A percentile compares a stretch with the other conserved stretches of the same genome.
These are phyloP conservation scores for Danio aesculapii DNA, from an alignment of 2,797 vertebrate genomes.

Conservation along the genomic window DNA sequence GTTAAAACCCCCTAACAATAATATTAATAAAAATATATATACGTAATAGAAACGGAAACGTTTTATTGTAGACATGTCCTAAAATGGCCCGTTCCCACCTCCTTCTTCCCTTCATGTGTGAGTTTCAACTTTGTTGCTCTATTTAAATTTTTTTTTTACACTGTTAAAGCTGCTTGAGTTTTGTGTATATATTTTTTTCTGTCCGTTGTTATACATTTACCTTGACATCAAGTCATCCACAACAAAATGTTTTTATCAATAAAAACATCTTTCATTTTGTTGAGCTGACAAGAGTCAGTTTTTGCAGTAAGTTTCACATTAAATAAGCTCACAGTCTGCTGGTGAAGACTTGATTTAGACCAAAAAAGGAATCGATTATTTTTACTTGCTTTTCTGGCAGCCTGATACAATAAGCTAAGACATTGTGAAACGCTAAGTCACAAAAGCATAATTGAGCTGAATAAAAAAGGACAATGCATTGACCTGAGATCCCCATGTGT, in stretches of 20 bases:
- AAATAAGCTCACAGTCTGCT: conserved; percentile 10
- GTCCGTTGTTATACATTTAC: background rate
- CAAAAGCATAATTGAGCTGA: conserved; percentile 11
- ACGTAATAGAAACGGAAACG: too few relatives aligned
- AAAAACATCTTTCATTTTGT: background rate
- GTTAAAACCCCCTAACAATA: too few relatives aligned
- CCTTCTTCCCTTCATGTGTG: too few relatives aligned
- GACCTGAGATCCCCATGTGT: conserved; percentile 2
- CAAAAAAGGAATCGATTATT: background rate
- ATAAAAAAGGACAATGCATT: background rate
- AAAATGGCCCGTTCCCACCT: too few relatives aligned
- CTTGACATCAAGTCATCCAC: background rate
- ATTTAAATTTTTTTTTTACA: too few relatives aligned
- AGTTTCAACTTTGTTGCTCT: too few relatives aligned
- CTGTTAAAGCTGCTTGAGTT: background rate
- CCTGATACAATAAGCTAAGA: conserved; percentile 1
- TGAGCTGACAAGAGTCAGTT: conserved; percentile 5
- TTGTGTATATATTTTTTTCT: background rate
- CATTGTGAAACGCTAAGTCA: background rate
- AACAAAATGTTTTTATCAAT: conserved; percentile 1
- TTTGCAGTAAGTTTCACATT: conserved; percentile 8
- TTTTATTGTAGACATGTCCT: too few relatives aligned
- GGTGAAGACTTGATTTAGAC: background rate
- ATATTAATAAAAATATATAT: too few relatives aligned
- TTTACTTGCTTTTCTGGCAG: background rate